A percentile compares a stretch with the other conserved stretches of the same genome.
Evolutionary conservation across 2,113 vertebrate species (phyloP).

Genomic region (Semicossyphus pulcher): DNA sequence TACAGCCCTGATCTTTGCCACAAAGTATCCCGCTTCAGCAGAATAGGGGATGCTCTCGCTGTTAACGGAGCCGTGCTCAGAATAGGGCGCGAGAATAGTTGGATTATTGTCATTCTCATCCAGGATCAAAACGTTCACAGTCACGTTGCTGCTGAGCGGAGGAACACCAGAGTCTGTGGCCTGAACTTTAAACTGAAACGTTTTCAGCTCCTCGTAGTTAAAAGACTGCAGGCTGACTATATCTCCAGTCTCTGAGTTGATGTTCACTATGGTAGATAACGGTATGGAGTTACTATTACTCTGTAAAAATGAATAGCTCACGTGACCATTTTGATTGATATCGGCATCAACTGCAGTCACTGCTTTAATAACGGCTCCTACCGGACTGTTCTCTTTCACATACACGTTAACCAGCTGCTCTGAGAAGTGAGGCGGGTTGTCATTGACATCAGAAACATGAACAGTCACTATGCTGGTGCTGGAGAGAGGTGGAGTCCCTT

Average conservation of each 20-base stretch:
- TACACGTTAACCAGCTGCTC: slow-evolving; percentile 51
- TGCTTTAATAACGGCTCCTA: slow-evolving; percentile 43
- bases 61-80: too few relatives aligned
- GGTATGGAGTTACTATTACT: slow-evolving; percentile 66
- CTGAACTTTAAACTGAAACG: too few relatives aligned
- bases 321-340: slow-evolving; percentile 73
- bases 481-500: slow-evolving; percentile 59
- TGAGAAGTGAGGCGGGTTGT: slow-evolving; percentile 82
- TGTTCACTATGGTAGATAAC: slow-evolving; percentile 80
- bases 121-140: too few relatives aligned
- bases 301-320: slow-evolving; percentile 81
- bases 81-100: too few relatives aligned
- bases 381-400: slow-evolving; percentile 72
- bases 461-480: slow-evolving; percentile 50
- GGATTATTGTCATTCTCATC: too few relatives aligned
- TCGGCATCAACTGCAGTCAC: slow-evolving; percentile 51
- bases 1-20: too few relatives aligned
- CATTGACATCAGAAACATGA: slow-evolving; percentile 80
- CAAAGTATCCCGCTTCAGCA: too few relatives aligned
- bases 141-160: too few relatives aligned
- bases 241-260: slow-evolving; percentile 82
- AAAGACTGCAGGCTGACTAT: too few relatives aligned
- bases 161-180: too few relatives aligned
- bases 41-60: too few relatives aligned
- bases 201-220: too few relatives aligned